phyloP scores from a whole-genome alignment of 2,888 invertebrate species.

The Elegia similella region DNA sequence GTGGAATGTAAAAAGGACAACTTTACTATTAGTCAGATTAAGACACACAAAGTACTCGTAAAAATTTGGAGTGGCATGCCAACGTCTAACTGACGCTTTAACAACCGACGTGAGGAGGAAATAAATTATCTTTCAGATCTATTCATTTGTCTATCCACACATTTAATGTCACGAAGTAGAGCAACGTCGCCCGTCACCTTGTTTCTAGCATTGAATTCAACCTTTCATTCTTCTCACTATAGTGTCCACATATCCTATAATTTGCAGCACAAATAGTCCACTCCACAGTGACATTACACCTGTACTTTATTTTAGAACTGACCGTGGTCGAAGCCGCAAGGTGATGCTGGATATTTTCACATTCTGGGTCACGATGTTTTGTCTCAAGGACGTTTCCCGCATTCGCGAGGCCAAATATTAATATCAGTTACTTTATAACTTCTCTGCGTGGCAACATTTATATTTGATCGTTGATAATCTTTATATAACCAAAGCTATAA shows the following conservation, averaged over 20 bases:
- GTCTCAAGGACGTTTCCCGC: constrained; percentile 71
- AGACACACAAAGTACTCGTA: too few species aligned
- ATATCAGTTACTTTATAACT: constrained; percentile 18
- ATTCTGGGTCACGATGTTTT: constrained; percentile 73
- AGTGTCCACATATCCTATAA: constrained; percentile 32
- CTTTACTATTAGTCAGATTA: too few species aligned
- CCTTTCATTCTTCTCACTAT: constrained; percentile 44
- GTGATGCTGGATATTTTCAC: constrained; percentile 76
- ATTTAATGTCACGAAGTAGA: constrained; percentile 27
- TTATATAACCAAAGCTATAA: not conserved
- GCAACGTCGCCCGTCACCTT: constrained; percentile 33
- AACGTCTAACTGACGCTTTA: not conserved
- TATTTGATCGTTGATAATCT: not conserved
- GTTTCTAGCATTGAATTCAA: constrained; percentile 40
- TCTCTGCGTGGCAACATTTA: not conserved
- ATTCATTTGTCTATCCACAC: constrained; percentile 21
- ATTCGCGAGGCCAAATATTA: constrained; percentile 40
- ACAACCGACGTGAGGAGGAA: not conserved
- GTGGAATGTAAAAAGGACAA: not conserved
- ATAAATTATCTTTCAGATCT: constrained; percentile 10
- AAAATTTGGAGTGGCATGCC: not conserved
- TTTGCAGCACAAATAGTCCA: constrained; percentile 39
- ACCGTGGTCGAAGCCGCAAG: constrained; percentile 67
- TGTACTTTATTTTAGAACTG: constrained; percentile 72
- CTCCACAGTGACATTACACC: constrained; percentile 56